Evolutionary conservation across 2,113 vertebrate species (phyloP), one percentile per base, ranked within the genome.

Genomic region (Cryptomyrus ogoouensis): DNA sequence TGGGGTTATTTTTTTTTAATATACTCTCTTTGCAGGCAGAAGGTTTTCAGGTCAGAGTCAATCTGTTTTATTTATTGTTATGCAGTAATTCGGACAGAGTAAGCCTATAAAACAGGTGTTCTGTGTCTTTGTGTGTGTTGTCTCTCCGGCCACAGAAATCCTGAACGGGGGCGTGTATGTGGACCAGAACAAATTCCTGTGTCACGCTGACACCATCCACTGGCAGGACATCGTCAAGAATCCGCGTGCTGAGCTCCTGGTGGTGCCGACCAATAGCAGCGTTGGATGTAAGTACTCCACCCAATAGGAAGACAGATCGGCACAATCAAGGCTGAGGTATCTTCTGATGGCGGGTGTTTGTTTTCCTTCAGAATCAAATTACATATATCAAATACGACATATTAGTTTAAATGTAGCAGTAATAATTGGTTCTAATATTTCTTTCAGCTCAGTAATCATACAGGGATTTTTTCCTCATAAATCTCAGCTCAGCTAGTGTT

Each of bases 201-300:
- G 98, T 94, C 97, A 98, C 1, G 97, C 98, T 3, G 97, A 99
- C 93, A 99, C 97, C 90, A 98, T 99, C 93, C 97, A 99, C 80
- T 99, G 98, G 98, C 97, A 97, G 86, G 98, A 99, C 91, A 99
- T 99, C 35, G 97, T 98, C 91, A 97, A 98, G 89, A 98, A 97
- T 93, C 96, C 97, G 1, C 96, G 97, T 91, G 97, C 97, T 21
- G 98, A 99, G 94, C 95, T 98, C 93, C 97, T 98, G 88, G 96
- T 99, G 94, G 97, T 99, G 2, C 97, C 98, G 1, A 98, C 96
- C 0, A 98, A 98, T 92, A 97, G 97, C 94, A 99, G 98, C 93
- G 96, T 95, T 8, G 97, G 97, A 95, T 99, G 98, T 99, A 93
- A 98, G 98, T 98, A 31, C 17, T 42, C 80, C 19, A 31, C 42